Percentiles rank a stretch among this genome's conserved stretches.
Conservation (phyloP, 2,113 vertebrate species). For the Craseonycteris thonglongyai region DNA sequence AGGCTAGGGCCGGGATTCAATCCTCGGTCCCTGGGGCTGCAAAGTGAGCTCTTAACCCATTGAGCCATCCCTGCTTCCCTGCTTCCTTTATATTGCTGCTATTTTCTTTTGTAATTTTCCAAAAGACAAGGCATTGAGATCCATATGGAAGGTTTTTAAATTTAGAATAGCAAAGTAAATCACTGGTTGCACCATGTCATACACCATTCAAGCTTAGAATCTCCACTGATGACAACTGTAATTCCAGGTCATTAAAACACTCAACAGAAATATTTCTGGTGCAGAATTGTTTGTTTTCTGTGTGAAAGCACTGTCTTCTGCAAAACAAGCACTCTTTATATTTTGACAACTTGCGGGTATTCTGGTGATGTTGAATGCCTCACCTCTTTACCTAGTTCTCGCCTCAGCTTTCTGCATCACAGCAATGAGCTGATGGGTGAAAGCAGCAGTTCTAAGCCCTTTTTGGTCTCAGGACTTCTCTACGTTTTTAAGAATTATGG, state of each 20-base stretch:
- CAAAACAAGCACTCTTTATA: neutral
- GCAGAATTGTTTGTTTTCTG: neutral
- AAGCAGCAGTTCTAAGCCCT: neutral
- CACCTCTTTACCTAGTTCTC: neutral
- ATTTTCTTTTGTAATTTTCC: neutral
- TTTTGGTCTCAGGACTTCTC: neutral
- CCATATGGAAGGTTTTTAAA: neutral
- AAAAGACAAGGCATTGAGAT: neutral
- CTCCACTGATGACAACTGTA: neutral
- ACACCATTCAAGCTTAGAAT: neutral
- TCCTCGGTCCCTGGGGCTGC: too few relatives aligned
- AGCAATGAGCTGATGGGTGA: neutral
- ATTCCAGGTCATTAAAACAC: neutral
- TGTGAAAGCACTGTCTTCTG: neutral
- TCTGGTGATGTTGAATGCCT: neutral
- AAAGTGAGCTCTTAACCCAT: too few relatives aligned
- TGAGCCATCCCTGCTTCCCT: too few relatives aligned
- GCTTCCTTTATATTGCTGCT: neutral
- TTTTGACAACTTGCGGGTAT: neutral
- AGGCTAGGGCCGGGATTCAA: too few relatives aligned
- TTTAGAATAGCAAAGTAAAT: neutral
- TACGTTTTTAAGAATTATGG: neutral
- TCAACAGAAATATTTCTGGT: neutral
- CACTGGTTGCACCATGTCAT: neutral
- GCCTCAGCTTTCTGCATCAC: neutral